A percentile compares a stretch with the other conserved stretches of the same genome.
Evolutionary conservation across 2,888 invertebrate species (phyloP).

Genomic region (Neria commutata): DNA sequence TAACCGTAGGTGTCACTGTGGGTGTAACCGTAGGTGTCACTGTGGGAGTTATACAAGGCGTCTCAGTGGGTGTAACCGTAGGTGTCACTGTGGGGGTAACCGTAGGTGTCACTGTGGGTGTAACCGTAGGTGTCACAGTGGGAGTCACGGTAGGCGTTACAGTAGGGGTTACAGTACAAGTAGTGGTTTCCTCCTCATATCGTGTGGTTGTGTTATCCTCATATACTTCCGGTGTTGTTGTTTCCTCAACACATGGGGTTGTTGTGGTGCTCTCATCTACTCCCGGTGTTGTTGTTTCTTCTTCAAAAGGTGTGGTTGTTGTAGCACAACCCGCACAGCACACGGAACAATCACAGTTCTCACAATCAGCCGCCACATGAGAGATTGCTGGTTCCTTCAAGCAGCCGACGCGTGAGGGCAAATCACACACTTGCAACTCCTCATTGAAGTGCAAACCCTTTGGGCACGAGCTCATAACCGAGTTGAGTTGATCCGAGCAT

Average conservation of each 20-base stretch:
- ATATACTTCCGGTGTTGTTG: background rate
- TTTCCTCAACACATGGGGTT: too few relatives aligned
- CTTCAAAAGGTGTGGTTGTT: background rate
- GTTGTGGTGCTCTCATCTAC: too few relatives aligned
- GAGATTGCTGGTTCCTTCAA: background rate
- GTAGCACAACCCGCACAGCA: slow-evolving; percentile 21
- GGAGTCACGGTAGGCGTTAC: too few relatives aligned
- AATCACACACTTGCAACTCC: slow-evolving; percentile 32
- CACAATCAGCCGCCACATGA: background rate
- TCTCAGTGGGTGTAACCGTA: background rate
- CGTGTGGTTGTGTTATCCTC: too few relatives aligned
- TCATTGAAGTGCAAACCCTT: slow-evolving; percentile 34
- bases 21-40: background rate
- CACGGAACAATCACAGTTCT: slow-evolving; percentile 23
- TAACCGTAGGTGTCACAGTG: slow-evolving; percentile 1
- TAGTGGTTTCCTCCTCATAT: too few relatives aligned
- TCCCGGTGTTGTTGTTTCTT: background rate
- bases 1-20: too few relatives aligned
- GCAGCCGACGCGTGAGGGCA: slow-evolving; percentile 26
- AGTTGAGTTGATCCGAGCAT: slow-evolving; percentile 16
- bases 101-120: slow-evolving; percentile 4
- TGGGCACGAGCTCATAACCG: slow-evolving; percentile 26
- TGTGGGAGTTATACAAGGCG: background rate
- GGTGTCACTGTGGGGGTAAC: background rate
- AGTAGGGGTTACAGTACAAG: too few relatives aligned